Evolutionary conservation across 2,888 invertebrate species (phyloP), one percentile per base, ranked within the genome.

Genomic region (Oligia fasciuncula): DNA sequence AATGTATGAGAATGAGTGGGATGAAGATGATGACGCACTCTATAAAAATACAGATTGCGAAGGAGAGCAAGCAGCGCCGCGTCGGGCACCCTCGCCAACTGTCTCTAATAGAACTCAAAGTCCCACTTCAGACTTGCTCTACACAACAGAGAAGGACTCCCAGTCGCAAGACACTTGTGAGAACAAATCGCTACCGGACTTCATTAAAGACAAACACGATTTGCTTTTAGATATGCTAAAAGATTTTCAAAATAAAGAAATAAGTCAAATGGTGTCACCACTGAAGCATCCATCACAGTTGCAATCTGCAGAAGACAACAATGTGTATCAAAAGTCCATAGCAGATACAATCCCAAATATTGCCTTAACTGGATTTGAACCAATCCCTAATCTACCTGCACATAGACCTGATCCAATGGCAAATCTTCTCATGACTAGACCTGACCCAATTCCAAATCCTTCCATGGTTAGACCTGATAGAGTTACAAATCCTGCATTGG

Each of bases 11-110:
- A 91, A 92, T 75, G 91, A 94, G 77, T 96, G 97, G 97, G 95
- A 97, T 90, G 96, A 95, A 77, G 97, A 97, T 87, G 97, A 97
- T 87, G 97, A 97, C 84, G 97, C 95, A 77, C 93, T 97, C 49
- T 97, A 97, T 87, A 95, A 93, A 86, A 91, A 92, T 79, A 88
- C 92, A 62, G 94, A 94, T 75, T 83, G 91, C 46, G 80, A 83
- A 77, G 92, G 91, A 40, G 79, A 76, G 69, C 71, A 67, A 66
- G 8, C 51, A 66, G 65, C 74, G n/a, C 9, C 54, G 5, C 19
- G 14, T n/a, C 73, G 4, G 2, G 69, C 29, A 29, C 49, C 72
- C 11, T 85, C 90, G 6, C 88, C 88, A 9, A 19, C 74, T 49
- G 77, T 81, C 62, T 89, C 88, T n/a, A 73, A 83, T 51, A 89